phyloP scores from a whole-genome alignment of 2,888 invertebrate species.

The Sarcophaga variegata region DNA sequence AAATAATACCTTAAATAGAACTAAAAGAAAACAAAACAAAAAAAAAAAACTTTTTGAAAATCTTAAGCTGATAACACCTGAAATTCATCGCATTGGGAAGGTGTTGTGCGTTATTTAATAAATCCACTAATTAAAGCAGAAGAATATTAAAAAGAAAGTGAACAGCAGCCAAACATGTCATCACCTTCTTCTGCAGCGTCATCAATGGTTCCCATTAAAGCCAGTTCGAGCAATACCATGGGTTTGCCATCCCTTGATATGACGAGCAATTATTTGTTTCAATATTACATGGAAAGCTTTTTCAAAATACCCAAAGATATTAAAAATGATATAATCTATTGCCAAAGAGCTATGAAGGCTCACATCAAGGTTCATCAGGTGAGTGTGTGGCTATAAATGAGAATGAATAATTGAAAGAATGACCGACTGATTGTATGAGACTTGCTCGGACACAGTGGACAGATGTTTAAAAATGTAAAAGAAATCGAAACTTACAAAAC shows the following conservation, averaged over 20 bases:
- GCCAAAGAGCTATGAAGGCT: conserved; percentile 78
- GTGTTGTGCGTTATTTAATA: conserved; percentile 39
- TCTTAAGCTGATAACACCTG: conserved; percentile 61
- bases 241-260: conserved; percentile 56
- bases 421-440: neutral
- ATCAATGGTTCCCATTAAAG: conserved; percentile 65
- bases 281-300: conserved; percentile 75
- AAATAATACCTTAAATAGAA: conserved; percentile 50
- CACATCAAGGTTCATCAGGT: conserved; percentile 81
- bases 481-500: conserved; percentile 48
- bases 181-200: conserved; percentile 69
- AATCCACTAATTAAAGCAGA: neutral
- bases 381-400: conserved; percentile 59
- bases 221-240: conserved; percentile 70
- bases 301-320: conserved; percentile 78
- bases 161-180: conserved; percentile 28
- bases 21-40: conserved; percentile 15
- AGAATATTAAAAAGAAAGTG: neutral
- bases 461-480: conserved; percentile 7
- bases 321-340: conserved; percentile 80
- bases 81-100: conserved; percentile 18
- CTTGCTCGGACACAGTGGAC: neutral
- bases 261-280: conserved; percentile 69
- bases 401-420: conserved; percentile 4
- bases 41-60: conserved; percentile 40